Base-by-base conservation (phyloP, 2,113 vertebrate species). In the Speoplatyrhinus poulsoni region DNA sequence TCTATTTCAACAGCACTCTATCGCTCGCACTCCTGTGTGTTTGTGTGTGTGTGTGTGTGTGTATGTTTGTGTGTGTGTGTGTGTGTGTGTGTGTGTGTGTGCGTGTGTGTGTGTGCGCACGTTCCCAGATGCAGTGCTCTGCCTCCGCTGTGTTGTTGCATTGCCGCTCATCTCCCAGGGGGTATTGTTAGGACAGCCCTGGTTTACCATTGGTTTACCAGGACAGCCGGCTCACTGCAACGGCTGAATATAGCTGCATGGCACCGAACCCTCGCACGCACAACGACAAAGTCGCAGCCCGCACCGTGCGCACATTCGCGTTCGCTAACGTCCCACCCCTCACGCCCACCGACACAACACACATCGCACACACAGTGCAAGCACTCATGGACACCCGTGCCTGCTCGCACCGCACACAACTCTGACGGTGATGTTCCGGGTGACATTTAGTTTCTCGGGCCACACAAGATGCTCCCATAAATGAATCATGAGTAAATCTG, bases 401-500 rank as follows among this genome's bases (percentile, higher is more conserved):
- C 62, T 53, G 48, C 69, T 54, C 57, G 53, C 46, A 52, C 58
- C 67, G 72, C 46, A 56, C 48, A 53, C 57, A 57, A 64, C 55
- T 73, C 79, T 82, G 77, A 87, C 82, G 82, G 76, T 60, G 74
- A 86, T 90, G 88, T 87, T 92, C 84, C 85, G 83, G 86, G 76
- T 90, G 91, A 87, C 87, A 90, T 91, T 92, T 86, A 80, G 78
- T 89, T 90, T 88, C 87, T 88, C 78, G 89, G 89, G 87, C 89
- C 90, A 87, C 87, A 85, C 87, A 92, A 92, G 91, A 91, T 88
- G 87, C 87, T 87, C 54, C 71, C 65, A 91, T 93, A 88, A 92
- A 93, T 91, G 87, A 93, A 89, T 92, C 80, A 93, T 92, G 89
- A 89, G 90, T 81, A 85, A 91, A 91, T 91, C 91, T 92, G 91